phyloP scores from a whole-genome alignment of 2,113 vertebrate genomes.

The Podilymbus podiceps region DNA sequence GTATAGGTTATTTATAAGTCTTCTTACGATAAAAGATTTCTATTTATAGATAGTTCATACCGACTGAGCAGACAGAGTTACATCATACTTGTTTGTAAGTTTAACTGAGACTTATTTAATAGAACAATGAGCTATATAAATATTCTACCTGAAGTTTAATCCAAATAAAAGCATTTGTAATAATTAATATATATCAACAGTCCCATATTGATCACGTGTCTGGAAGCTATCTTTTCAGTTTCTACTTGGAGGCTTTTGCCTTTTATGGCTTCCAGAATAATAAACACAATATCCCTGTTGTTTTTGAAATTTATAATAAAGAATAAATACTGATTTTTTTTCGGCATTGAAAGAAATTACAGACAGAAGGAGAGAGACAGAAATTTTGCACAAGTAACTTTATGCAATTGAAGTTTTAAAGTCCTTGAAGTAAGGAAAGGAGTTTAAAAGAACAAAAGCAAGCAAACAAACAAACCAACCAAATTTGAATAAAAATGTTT shows the following conservation, averaged over 20 bases:
- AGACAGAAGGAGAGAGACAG: constrained; percentile 16
- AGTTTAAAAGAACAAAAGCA: constrained; percentile 20
- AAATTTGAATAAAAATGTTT: not conserved
- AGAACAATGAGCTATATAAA: not conserved
- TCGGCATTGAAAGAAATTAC: constrained; percentile 18
- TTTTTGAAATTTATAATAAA: constrained; percentile 19
- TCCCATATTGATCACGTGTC: not conserved
- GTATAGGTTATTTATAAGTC: not conserved
- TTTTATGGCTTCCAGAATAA: constrained; percentile 13
- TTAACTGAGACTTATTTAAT: not conserved
- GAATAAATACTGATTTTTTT: constrained; percentile 27
- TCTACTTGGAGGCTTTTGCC: constrained; percentile 12
- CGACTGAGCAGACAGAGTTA: not conserved
- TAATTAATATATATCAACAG: not conserved
- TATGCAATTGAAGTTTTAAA: not conserved
- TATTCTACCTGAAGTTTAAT: not conserved
- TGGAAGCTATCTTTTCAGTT: constrained; percentile 2
- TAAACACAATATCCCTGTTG: not conserved
- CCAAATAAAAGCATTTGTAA: not conserved
- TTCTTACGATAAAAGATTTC: not conserved
- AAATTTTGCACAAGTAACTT: not conserved
- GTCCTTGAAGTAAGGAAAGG: not conserved
- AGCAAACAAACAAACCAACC: too few relatives aligned
- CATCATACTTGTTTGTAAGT: constrained; percentile 5
- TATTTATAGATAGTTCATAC: constrained; percentile 1